Percentiles rank a stretch among this genome's conserved stretches.
Evolutionary conservation across 2,113 vertebrate species (phyloP).

Genomic region (Laticauda colubrina): DNA sequence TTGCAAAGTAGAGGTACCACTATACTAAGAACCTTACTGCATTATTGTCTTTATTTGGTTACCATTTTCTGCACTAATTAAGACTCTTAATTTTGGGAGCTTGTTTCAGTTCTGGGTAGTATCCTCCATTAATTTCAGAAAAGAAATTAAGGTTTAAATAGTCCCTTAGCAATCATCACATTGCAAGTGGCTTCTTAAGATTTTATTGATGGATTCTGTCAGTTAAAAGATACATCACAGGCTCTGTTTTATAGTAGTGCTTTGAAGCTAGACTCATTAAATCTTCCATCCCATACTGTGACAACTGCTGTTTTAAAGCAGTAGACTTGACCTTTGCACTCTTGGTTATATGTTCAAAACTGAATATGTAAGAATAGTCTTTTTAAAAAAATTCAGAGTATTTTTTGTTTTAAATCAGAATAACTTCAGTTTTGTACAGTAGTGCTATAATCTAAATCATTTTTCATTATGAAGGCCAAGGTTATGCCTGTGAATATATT

Average conservation of each 20-base stretch:
- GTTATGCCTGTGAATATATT: constrained; percentile 22
- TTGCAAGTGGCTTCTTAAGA: background rate
- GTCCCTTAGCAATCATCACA: background rate
- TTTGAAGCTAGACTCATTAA: background rate
- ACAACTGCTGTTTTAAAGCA: background rate
- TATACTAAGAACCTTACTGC: background rate
- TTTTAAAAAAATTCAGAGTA: background rate
- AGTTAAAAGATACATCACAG: background rate
- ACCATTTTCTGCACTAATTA: background rate
- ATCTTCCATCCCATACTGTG: background rate
- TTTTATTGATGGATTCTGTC: background rate
- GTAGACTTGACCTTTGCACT: background rate
- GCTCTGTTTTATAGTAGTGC: background rate
- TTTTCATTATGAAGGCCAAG: constrained; percentile 32
- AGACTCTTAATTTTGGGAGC: background rate
- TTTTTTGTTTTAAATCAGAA: background rate
- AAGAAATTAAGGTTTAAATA: background rate
- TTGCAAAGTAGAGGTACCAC: background rate
- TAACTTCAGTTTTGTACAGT: background rate
- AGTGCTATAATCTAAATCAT: background rate
- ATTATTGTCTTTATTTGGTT: background rate
- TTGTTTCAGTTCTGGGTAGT: background rate
- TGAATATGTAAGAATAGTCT: background rate
- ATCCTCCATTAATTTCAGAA: background rate
- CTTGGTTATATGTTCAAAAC: background rate